Evolutionary conservation across 2,113 vertebrate genomes (phyloP).

Genomic region (Notothenia rossii): DNA sequence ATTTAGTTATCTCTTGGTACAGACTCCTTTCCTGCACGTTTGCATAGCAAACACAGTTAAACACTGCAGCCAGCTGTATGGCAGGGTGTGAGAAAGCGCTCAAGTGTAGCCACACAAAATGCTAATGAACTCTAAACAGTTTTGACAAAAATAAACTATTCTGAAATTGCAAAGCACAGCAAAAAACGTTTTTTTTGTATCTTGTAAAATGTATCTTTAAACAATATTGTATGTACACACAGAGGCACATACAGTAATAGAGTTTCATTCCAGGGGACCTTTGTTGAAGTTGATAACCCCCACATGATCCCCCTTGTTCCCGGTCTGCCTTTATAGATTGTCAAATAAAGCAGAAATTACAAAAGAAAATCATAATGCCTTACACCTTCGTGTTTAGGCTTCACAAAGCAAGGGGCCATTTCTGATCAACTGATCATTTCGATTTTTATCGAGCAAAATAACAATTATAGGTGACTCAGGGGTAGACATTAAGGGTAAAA

Average conservation of each 20-base stretch:
- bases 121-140: slow-evolving; percentile 5
- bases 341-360: too few species aligned
- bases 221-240: not conserved
- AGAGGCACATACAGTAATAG: too few species aligned
- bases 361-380: too few species aligned
- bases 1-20: slow-evolving; percentile 15
- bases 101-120: slow-evolving; percentile 1
- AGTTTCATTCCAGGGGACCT: too few species aligned
- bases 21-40: not conserved
- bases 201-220: too few species aligned
- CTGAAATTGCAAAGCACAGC: not conserved
- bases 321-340: too few species aligned
- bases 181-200: not conserved
- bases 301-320: too few species aligned
- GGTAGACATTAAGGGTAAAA: too few species aligned
- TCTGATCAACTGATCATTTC: not conserved
- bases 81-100: not conserved
- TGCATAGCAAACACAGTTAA: too few species aligned
- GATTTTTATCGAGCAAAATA: not conserved
- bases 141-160: not conserved
- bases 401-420: not conserved
- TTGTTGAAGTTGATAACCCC: too few species aligned
- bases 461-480: not conserved
- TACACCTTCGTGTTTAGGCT: not conserved
- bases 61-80: too few species aligned